Conservation (phyloP, 2,113 vertebrate species). For the Stegastes partitus region DNA sequence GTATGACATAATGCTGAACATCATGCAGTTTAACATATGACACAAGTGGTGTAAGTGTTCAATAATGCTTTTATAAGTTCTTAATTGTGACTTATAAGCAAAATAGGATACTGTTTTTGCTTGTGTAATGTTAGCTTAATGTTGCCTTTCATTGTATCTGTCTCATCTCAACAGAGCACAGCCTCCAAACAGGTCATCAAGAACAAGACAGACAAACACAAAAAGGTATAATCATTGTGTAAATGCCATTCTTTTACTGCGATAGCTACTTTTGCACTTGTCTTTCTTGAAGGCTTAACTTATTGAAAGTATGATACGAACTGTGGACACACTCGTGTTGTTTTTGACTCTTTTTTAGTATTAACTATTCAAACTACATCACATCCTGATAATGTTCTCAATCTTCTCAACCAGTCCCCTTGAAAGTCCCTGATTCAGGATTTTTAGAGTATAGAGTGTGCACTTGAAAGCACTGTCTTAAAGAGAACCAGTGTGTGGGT, state of each 20-base stretch:
- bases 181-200: slow-evolving; percentile 28
- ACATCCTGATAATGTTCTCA: neutral
- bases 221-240: slow-evolving; percentile 57
- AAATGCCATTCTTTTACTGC: neutral
- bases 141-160: neutral
- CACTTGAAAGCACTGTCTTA: no score
- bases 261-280: neutral
- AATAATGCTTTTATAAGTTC: neutral
- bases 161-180: slow-evolving; percentile 15
- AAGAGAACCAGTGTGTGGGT: no score
- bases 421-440: no score
- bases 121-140: neutral
- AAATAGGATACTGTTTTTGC: neutral
- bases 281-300: neutral
- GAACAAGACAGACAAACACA: slow-evolving; percentile 52
- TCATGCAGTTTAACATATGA: neutral
- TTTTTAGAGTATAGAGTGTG: no score
- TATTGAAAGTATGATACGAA: neutral
- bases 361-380: neutral
- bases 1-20: slow-evolving; percentile 37
- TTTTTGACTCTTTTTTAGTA: neutral
- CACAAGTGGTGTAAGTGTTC: neutral
- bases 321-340: no score
- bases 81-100: neutral
- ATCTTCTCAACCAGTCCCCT: no score